These are phyloP conservation scores for Tenodera sinensis DNA, from an alignment of 2,888 invertebrate species.

Conservation along the genomic window DNA sequence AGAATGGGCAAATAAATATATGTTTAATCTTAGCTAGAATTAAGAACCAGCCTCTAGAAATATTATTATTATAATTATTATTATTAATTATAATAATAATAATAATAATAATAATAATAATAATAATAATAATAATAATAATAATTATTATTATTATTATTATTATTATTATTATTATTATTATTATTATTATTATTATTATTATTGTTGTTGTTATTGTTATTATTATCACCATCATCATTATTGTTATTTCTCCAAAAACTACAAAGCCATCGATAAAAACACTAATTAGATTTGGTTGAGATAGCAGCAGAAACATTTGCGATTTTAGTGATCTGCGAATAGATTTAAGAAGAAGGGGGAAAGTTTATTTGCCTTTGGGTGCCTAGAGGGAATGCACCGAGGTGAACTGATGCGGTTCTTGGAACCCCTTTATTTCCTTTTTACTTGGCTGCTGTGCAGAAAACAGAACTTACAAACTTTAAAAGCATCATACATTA, in stretches of 20 bases:
- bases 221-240: no score
- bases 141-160: no score
- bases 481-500: not conserved
- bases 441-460: not conserved
- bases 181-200: no score
- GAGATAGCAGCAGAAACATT: not conserved
- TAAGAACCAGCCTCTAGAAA: no score
- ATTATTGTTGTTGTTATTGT: no score
- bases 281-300: not conserved
- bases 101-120: no score
- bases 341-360: not conserved
- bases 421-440: not conserved
- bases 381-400: not conserved
- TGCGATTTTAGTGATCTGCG: not conserved
- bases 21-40: no score
- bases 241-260: not conserved
- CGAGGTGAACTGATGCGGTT: not conserved
- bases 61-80: no score
- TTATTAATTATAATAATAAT: no score
- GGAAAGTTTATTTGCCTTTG: not conserved
- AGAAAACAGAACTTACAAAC: not conserved
- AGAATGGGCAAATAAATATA: no score
- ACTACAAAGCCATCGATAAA: not conserved
- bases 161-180: no score
- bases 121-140: no score